Percentiles rank a stretch among this genome's conserved stretches.
Conservation (phyloP, 2,888 invertebrate genomes). For the Girardia tigrina region DNA sequence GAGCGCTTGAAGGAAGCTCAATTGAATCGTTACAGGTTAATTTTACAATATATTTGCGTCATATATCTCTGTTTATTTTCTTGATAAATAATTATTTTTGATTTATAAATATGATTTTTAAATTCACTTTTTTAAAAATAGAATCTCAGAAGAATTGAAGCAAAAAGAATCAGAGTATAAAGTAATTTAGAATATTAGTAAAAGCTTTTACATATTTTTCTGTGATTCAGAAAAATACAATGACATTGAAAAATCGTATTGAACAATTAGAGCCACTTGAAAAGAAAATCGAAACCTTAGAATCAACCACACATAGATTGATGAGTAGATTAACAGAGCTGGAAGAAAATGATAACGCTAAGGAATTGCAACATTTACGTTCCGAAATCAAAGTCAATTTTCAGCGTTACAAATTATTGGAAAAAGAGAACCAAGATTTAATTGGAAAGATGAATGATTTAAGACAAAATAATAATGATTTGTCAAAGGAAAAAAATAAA, state of each 20-base stretch:
- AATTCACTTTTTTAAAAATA: not conserved
- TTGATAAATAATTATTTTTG: not conserved
- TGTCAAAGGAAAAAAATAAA: not conserved
- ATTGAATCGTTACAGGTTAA: not conserved
- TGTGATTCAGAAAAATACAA: not conserved
- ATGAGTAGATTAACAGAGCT: not conserved
- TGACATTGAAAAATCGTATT: not conserved
- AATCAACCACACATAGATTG: not conserved
- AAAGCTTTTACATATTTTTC: not conserved
- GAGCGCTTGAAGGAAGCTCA: not conserved
- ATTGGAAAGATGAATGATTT: not conserved
- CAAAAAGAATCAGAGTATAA: conserved; percentile 1
- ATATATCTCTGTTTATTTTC: too few species aligned
- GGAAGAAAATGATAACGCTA: not conserved
- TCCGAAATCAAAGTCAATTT: not conserved
- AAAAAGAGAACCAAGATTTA: not conserved
- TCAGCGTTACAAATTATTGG: not conserved
- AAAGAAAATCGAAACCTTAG: not conserved
- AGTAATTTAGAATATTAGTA: not conserved
- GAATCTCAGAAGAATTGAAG: not conserved
- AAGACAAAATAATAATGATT: not conserved
- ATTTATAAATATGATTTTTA: not conserved
- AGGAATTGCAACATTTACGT: not conserved
- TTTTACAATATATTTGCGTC: too few species aligned
- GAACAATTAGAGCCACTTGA: not conserved